Evolutionary conservation across 1,140 invertebrate genomes (phyloP).

Genomic region (Drosophila sp.): DNA sequence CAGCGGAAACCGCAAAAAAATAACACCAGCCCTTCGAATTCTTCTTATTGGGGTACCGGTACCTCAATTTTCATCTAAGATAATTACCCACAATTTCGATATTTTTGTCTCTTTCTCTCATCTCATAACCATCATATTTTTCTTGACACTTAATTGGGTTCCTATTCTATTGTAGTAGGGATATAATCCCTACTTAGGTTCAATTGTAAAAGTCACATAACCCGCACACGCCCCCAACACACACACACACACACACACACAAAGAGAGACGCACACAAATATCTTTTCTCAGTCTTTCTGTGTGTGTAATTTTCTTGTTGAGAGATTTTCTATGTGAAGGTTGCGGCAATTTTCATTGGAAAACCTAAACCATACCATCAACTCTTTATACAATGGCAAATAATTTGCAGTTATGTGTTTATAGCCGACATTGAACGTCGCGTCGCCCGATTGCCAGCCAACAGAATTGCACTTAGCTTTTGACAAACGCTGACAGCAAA

Average conservation of each 20-base stretch:
- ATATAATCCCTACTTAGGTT: slow-evolving; percentile 59
- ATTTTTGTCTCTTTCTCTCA: slow-evolving; percentile 36
- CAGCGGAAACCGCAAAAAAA: slow-evolving; percentile 65
- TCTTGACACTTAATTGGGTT: slow-evolving; percentile 49
- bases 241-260: not conserved
- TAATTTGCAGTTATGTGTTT: slow-evolving; percentile 76
- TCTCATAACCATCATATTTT: slow-evolving; percentile 68
- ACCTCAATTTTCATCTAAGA: slow-evolving; percentile 63
- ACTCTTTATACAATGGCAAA: slow-evolving; percentile 68
- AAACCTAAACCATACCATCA: slow-evolving; percentile 27
- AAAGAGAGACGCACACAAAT: not conserved
- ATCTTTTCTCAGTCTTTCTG: not conserved
- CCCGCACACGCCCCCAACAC: slow-evolving; percentile 20
- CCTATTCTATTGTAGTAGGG: slow-evolving; percentile 24
- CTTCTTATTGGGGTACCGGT: slow-evolving; percentile 17
- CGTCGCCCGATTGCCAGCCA: slow-evolving; percentile 10
- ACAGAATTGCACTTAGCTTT: slow-evolving; percentile 68
- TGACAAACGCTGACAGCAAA: slow-evolving; percentile 69
- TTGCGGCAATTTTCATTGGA: slow-evolving; percentile 43
- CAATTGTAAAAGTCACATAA: slow-evolving; percentile 46
- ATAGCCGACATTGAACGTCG: slow-evolving; percentile 65
- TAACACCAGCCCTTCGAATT: slow-evolving; percentile 16
- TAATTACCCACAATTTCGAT: slow-evolving; percentile 54
- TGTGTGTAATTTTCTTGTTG: slow-evolving; percentile 79
- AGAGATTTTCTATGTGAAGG: slow-evolving; percentile 83